phyloP scores from a whole-genome alignment of 2,113 vertebrate species.

The Alces alces region DNA sequence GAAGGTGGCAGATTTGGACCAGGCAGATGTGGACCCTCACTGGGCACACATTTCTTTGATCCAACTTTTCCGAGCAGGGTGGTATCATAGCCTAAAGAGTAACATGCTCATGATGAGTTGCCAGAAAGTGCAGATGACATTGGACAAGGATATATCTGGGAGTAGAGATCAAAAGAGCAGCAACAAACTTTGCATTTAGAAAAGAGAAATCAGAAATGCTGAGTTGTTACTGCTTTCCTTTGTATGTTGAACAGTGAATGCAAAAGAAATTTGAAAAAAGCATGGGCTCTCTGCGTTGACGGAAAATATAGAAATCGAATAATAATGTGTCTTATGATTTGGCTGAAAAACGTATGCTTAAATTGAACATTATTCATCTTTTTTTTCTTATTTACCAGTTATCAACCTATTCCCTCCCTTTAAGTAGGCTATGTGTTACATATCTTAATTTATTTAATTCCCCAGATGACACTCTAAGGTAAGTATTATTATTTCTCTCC shows the following conservation, averaged over 20 bases:
- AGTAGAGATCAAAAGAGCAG: neutral
- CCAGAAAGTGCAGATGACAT: neutral
- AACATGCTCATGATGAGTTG: neutral
- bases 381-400: neutral
- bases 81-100: neutral
- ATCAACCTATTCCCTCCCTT: neutral
- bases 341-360: neutral
- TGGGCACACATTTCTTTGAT: neutral
- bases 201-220: neutral
- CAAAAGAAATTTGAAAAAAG: neutral
- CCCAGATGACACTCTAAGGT: neutral
- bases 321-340: neutral
- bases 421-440: neutral
- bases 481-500: neutral
- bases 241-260: neutral
- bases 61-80: neutral
- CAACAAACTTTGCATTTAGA: neutral
- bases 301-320: neutral
- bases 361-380: neutral
- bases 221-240: neutral
- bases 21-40: neutral
- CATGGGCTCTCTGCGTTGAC: neutral
- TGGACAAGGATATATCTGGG: neutral
- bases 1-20: neutral
- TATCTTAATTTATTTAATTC: neutral